Base-by-base conservation (phyloP, 2,888 invertebrate species). In the Arge pagana region DNA sequence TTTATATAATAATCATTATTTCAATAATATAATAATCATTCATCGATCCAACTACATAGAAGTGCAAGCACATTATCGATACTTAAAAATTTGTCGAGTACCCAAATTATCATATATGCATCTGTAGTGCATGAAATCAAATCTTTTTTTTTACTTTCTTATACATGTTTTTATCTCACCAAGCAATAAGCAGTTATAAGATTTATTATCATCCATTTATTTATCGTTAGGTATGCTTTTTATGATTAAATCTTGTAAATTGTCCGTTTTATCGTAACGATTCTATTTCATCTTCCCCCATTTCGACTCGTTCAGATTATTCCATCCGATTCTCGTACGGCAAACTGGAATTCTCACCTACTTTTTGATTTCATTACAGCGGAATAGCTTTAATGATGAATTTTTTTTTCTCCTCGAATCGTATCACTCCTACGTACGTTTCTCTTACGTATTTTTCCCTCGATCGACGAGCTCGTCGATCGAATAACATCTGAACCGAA, bases 1-100 rank as follows among this genome's bases (percentile, higher is more conserved):
- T 58, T 58, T 57, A 61, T 63, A 60, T 64, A 61, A 61, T 56
- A 58, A 54, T 58, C 53, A 61, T 62, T 58, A 65, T 64, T 64
- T 63, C 61, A 63, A 65, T 63, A n/a, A 65, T 62, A 65, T 65
- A 58, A 66, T 67, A 66, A 63, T 58, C 58, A 68, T 63, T 64
- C 60, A 67, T 66, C 65, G 65, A 61, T 66, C 61, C 61, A 62
- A 67, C 67, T 71, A 71, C 63, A 45, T 45, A 33, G 23, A 45
- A 33, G 45, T 45, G 45, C 45, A 45, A 45, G 45, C 45, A 45
- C 45, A 23, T 45, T 42, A 30, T 42, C 21, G 16, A 33, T 45
- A 45, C 24, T 23, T 45, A 15, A 45, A 35, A 45, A 23, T 23
- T 21, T 33, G 11, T 10, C 16, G 35, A 45, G 33, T 45, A 45